Base-by-base conservation (phyloP, 2,888 invertebrate genomes). In the Sphaerophoria rueppellii region DNA sequence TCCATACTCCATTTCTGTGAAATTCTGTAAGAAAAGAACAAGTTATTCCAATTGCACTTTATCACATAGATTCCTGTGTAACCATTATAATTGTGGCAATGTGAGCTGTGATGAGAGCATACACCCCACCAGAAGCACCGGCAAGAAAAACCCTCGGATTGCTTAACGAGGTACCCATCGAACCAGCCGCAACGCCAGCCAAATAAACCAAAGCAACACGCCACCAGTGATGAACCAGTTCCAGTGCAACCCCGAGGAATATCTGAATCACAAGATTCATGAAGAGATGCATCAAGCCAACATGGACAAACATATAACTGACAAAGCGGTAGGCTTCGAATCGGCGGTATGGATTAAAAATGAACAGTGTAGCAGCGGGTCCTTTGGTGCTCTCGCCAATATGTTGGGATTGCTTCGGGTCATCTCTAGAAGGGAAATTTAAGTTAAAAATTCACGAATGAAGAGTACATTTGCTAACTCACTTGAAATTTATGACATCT, bases 151-250 rank as follows among this genome's bases (percentile, higher is more conserved):
- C 96, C 50, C 91, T 91, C 0, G 97, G 96, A 91, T 96, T 96
- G 0, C 95, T 94, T 11, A 97, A 93, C 6, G 96, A 96, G 9
- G 97, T 97, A 4, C 95, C 96, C 87, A 97, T 93, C 0, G 96
- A 96, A 4, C 98, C 98, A 0, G 97, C 97, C 0, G 95, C 91
- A 0, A 98, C 97, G 0, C 98, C 98, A 0, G 96, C 95, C 50
- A 96, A 90, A 91, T 98, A 98, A 40, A 98, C 95, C 11, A 95
- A 92, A 0, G 96, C 93, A 6, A 99, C 96, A 63, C 99, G 93
- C 98, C 98, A 98, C 95, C 97, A 98, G 87, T 96, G 95, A 91
- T 99, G 99, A 0, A 99, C 98, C 95, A 99, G 95, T 92, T 99
- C 99, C 82, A 99, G 92, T 0, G 99, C 98, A 9, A 98, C 94